Evolutionary conservation across 2,113 vertebrate species (phyloP).

Genomic region (Gobiocypris rarus): DNA sequence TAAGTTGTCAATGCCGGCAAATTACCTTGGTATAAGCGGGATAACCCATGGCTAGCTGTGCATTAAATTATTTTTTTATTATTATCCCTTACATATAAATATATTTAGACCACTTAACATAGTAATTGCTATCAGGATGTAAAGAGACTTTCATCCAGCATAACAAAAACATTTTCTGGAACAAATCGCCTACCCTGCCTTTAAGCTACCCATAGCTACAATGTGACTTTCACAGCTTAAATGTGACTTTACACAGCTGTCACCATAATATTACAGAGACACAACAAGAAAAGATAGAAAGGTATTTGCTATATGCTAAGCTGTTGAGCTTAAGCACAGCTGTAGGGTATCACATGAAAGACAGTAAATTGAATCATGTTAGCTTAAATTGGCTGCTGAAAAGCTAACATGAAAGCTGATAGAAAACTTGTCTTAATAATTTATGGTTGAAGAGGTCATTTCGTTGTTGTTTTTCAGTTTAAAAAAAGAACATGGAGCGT

Average conservation of each 20-base stretch:
- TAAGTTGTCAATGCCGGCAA: too few species aligned
- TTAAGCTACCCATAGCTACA: not conserved
- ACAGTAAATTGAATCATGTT: not conserved
- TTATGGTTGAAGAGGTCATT: conserved; percentile 16
- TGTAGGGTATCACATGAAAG: not conserved
- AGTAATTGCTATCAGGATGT: too few species aligned
- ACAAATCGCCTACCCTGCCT: too few species aligned
- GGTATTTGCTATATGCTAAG: not conserved
- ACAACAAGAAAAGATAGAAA: not conserved
- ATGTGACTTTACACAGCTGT: not conserved
- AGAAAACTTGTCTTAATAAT: not conserved
- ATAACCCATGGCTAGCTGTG: too few species aligned
- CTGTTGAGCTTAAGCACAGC: conserved; percentile 17
- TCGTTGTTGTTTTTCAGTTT: conserved; percentile 1
- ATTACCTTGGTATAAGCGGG: too few species aligned
- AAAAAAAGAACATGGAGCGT: conserved; percentile 6
- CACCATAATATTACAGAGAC: not conserved
- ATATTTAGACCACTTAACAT: too few species aligned
- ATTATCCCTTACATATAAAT: too few species aligned
- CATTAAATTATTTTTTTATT: too few species aligned
- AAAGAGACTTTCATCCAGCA: too few species aligned
- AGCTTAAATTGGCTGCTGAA: not conserved
- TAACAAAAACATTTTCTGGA: too few species aligned
- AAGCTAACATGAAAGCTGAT: not conserved
- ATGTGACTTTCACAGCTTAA: not conserved